Evolutionary conservation across 2,797 vertebrate species (phyloP), one percentile per base, ranked within the genome.

Genomic region (Telmatherina bonti): DNA sequence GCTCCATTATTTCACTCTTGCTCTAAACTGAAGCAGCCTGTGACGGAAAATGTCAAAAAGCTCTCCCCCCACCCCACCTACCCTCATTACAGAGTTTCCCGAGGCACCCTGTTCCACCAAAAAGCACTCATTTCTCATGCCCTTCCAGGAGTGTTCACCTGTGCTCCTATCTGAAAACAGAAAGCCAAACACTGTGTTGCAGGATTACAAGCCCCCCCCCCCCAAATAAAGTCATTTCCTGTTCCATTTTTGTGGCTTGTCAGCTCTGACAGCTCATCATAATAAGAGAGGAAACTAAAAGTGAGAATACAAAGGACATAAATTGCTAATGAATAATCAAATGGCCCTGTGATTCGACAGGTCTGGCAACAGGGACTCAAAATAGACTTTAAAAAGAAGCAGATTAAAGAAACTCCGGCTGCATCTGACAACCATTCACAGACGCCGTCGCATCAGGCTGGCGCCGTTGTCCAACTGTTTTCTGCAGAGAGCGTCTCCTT

Each of bases 41-140:
- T 79, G 49, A 78, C 77, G 35, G 41, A 76, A 81, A 83, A 86
- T 84, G 84, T 87, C 83, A 88, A 82, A 78, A 29, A 65, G 68
- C 75, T 79, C 43, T 72, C 76, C 65, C 4, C 81, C 71, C 69
- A 38, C 18, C 35, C 4, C 41, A 30, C 65, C 5, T 27, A 11
- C 81, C 55, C 78, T 89, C 84, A 77, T 84, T 88, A 85, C 75
- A 66, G 63, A 79, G 81, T 55, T 87, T 80, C 85, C 86, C 8
- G 31, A 76, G 84, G 85, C 79, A 30, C 62, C 61, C 55, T 63
- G 60, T 70, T 70, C 70, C 26, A 59, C 70, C 70, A 69, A 81
- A 78, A 70, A 61, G 29, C 68, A 56, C 55, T 86, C 20, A 72
- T 71, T 81, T 81, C 82, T 75, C 61, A 67, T 53, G 74, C 52